These are phyloP conservation scores for Phyllostomus discolor DNA, from an alignment of 2,113 vertebrate genomes.

Conservation along the genomic window DNA sequence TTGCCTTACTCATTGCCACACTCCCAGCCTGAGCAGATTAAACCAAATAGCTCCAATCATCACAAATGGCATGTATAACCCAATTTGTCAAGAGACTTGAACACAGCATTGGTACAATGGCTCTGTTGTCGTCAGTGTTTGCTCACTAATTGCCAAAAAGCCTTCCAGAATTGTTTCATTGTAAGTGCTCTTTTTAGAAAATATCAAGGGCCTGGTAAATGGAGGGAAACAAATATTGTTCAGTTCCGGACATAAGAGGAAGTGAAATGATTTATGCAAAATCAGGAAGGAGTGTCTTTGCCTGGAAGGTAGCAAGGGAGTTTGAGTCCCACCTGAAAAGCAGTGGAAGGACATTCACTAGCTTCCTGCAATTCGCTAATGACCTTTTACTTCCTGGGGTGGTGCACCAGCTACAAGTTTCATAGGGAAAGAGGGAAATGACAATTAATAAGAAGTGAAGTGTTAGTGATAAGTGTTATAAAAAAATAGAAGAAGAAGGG, in stretches of 20 bases:
- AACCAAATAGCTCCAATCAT: not conserved
- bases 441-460: not conserved
- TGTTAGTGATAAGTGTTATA: not conserved
- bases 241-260: not conserved
- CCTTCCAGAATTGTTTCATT: slow-evolving; percentile 8
- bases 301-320: not conserved
- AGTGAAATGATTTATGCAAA: slow-evolving; percentile 22
- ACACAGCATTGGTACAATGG: not conserved
- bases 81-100: not conserved
- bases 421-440: not conserved
- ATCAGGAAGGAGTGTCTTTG: not conserved
- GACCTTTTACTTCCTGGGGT: not conserved
- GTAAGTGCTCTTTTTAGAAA: slow-evolving; percentile 3
- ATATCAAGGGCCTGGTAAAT: not conserved
- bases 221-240: not conserved
- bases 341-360: not conserved
- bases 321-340: not conserved
- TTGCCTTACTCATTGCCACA: slow-evolving; percentile 19
- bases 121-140: not conserved
- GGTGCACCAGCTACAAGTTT: not conserved
- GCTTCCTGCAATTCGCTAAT: not conserved
- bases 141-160: not conserved
- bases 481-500: not conserved
- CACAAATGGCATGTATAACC: slow-evolving; percentile 19
- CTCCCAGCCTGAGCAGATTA: slow-evolving; percentile 31